Evolutionary conservation across 2,888 invertebrate genomes (phyloP).

Genomic region (Thereva unica): DNA sequence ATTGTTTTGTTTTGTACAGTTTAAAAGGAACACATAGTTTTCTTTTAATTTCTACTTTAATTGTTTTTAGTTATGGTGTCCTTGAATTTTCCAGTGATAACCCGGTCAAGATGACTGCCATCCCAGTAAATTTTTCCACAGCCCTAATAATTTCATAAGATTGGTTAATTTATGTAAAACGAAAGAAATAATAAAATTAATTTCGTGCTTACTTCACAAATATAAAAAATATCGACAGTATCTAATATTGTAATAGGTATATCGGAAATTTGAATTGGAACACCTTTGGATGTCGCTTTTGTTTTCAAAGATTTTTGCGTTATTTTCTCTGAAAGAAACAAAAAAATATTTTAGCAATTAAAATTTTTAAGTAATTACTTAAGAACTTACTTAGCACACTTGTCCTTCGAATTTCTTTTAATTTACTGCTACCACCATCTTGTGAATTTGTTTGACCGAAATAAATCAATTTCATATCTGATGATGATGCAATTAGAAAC

Average conservation of each 20-base stretch:
- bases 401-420: conserved; percentile 8
- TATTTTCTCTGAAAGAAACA: conserved; percentile 35
- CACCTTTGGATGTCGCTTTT: conserved; percentile 36
- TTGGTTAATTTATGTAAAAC: not conserved
- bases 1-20: conserved; percentile 15
- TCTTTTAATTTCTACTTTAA: conserved; percentile 13
- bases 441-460: not conserved
- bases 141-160: conserved; percentile 48
- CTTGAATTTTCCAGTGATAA: conserved; percentile 32
- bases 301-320: conserved; percentile 25
- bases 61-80: conserved; percentile 21
- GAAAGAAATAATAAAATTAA: not conserved
- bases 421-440: not conserved
- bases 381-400: conserved; percentile 21
- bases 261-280: conserved; percentile 45
- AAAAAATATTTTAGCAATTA: not conserved
- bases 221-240: conserved; percentile 40
- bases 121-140: conserved; percentile 48
- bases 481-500: conserved; percentile 40
- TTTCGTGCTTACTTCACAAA: conserved; percentile 34
- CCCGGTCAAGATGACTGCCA: conserved; percentile 40
- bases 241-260: conserved; percentile 54
- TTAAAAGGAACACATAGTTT: conserved; percentile 7
- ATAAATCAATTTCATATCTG: conserved; percentile 4
- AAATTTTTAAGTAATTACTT: not conserved